A percentile compares a stretch with the other conserved stretches of the same genome.
Conservation (phyloP, 2,888 invertebrate species). For the Tinea trinotella region DNA sequence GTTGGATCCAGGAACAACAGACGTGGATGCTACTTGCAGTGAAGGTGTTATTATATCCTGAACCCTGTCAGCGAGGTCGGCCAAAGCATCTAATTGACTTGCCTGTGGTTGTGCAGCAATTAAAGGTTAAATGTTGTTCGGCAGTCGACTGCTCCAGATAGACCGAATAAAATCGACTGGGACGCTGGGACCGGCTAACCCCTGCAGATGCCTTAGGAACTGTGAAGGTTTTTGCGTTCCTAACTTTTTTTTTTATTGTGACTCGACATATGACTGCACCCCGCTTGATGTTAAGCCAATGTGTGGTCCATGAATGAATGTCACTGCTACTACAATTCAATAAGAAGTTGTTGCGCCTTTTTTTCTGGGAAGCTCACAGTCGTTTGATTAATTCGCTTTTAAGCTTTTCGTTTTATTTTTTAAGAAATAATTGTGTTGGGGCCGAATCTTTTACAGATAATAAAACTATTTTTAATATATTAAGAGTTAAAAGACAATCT, state of each 20-base stretch:
- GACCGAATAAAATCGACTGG: conserved; percentile 13
- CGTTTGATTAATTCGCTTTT: conserved; percentile 20
- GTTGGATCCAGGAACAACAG: neutral
- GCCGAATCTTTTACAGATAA: too few species aligned
- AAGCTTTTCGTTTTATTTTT: conserved; percentile 13
- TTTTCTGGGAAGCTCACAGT: conserved; percentile 14
- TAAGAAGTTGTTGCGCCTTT: conserved; percentile 8
- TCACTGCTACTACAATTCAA: too few species aligned
- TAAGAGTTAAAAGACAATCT: too few species aligned
- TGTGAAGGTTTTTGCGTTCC: conserved; percentile 18
- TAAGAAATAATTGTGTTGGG: neutral
- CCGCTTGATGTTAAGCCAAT: too few species aligned
- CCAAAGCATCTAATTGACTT: conserved; percentile 17
- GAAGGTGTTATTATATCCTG: conserved; percentile 21
- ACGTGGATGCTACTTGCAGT: conserved; percentile 17
- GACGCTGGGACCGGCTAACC: conserved; percentile 10
- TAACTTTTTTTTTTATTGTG: conserved; percentile 3
- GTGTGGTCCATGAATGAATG: too few species aligned
- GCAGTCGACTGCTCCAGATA: conserved; percentile 20
- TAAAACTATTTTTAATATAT: too few species aligned
- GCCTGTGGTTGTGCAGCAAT: conserved; percentile 20
- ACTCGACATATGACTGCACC: too few species aligned
- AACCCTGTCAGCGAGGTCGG: conserved; percentile 22
- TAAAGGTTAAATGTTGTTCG: conserved; percentile 21
- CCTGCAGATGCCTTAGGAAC: conserved; percentile 18